Conservation (phyloP, 2,797 vertebrate genomes). For the Lepidocolaptes lacrymiger region DNA sequence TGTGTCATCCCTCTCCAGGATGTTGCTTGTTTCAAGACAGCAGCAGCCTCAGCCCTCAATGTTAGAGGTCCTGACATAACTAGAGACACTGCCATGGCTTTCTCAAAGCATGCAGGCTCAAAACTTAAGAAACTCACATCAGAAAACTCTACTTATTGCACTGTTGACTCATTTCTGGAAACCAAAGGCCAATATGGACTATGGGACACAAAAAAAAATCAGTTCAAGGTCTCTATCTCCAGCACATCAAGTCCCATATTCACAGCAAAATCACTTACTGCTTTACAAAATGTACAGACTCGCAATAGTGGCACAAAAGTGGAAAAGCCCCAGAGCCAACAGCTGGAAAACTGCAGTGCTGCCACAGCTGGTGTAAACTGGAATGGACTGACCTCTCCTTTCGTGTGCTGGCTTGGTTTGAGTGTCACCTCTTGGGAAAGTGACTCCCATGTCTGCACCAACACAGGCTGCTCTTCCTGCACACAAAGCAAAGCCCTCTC, state of each 20-base stretch:
- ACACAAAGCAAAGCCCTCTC: accelerated
- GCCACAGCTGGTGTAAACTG: background rate
- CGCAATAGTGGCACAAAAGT: background rate
- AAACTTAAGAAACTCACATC: background rate
- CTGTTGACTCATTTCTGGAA: background rate
- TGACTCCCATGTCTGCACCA: accelerated
- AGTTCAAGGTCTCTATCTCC: background rate
- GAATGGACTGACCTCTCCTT: background rate
- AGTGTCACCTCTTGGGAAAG: background rate
- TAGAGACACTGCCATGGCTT: background rate
- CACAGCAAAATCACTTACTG: background rate
- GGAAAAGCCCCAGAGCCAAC: background rate
- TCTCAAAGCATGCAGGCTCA: background rate
- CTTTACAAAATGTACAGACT: background rate
- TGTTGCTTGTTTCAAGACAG: background rate
- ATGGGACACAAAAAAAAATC: background rate
- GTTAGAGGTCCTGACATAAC: background rate
- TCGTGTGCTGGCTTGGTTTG: background rate
- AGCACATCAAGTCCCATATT: background rate
- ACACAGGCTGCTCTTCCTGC: background rate
- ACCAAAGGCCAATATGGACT: background rate
- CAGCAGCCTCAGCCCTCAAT: background rate
- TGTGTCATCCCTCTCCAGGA: background rate
- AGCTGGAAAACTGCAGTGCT: background rate
- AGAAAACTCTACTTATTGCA: background rate